Evolutionary conservation across 2,888 invertebrate genomes (phyloP), one percentile per base, ranked within the genome.

Genomic region (Carterocephalus palaemon): DNA sequence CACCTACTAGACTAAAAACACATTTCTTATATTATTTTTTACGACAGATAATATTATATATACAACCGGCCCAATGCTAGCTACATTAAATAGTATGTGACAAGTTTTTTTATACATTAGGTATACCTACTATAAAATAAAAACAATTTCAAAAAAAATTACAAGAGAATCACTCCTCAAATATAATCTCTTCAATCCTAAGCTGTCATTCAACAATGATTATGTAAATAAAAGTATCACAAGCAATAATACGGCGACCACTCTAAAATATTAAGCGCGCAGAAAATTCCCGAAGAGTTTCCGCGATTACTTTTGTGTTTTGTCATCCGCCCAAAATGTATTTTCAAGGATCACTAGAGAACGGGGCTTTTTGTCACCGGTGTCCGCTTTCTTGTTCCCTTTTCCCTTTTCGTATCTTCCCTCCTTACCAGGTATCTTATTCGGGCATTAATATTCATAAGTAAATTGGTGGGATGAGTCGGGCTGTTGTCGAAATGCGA

Each of bases 391-490:
- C 62, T 55, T 41, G 59, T 16, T 59, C 60, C 59, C 57, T 60
- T 29, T 29, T 42, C 24, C 28, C 26, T 24, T 42, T 42, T 42
- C 26, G n/a, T 39, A 34, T 20, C 19, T 42, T 39, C 39, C 39
- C 28, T 28, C 19, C 41, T 41, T 26, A 5, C 28, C 28, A 36
- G 28, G 39, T 39, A 42, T 34, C 61, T 68, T 62, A 64, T 64
- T 62, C 61, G 53, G 62, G 69, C 72, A 77, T 85, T 84, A 84
- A 85, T 84, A 84, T 84, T 84, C 82, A 84, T 84, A 82, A 84
- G 81, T 76, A 80, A 83, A 81, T 82, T 80, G 78, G 70, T 68
- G 69, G 67, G 73, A 77, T 78, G 74, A 73, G 65, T 60, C 53
- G 45, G 46, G 43, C 37, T 42, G 34, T 48, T 49, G 47, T 36